Percentiles rank a stretch among this genome's conserved stretches.
These are phyloP conservation scores for Panurus biarmicus DNA, from an alignment of 2,113 vertebrate species.

Conservation along the genomic window DNA sequence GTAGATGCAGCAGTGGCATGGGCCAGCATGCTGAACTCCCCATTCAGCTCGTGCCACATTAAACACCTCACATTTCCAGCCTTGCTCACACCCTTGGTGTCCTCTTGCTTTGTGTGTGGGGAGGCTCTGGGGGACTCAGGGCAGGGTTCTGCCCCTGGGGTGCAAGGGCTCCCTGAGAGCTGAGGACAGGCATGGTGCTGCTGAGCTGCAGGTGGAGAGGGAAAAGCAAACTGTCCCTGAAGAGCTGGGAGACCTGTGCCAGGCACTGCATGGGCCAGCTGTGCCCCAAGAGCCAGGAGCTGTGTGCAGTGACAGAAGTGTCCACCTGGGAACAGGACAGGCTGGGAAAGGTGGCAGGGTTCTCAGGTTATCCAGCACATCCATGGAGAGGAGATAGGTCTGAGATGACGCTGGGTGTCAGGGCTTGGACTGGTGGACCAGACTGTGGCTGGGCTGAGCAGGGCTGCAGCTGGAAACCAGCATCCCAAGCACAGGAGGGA, in stretches of 20 bases:
- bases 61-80: neutral
- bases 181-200: neutral
- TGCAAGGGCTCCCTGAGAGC: accelerated
- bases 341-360: neutral
- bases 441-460: accelerated
- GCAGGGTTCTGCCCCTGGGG: neutral
- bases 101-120: neutral
- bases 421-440: accelerated
- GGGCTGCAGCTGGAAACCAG: neutral
- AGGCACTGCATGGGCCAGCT: neutral
- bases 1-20: neutral
- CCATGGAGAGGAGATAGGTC: accelerated
- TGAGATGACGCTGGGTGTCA: no score
- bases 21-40: neutral
- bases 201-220: neutral
- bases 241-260: neutral
- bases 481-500: neutral
- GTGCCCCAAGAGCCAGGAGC: neutral
- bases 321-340: neutral
- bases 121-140: accelerated
- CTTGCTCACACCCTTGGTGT: neutral
- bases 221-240: neutral
- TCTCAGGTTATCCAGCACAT: accelerated
- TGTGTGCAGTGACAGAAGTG: no score
- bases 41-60: neutral